Evolutionary conservation across 1,140 invertebrate genomes (phyloP).

Genomic region (Notospermus geniculatus): DNA sequence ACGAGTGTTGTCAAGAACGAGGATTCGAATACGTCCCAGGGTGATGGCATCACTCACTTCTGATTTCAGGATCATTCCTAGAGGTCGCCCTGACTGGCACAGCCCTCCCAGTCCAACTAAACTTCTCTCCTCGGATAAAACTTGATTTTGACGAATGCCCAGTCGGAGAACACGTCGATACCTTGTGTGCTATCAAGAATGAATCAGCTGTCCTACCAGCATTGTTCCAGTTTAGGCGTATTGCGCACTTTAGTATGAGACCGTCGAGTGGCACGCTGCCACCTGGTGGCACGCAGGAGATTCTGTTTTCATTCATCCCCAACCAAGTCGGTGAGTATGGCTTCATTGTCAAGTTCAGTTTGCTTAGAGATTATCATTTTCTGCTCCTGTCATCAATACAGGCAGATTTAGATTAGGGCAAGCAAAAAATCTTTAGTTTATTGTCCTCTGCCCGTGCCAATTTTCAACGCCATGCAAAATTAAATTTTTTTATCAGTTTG

Average conservation of each 20-base stretch:
- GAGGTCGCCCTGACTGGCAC: slow-evolving; percentile 54
- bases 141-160: slow-evolving; percentile 52
- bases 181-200: slow-evolving; percentile 46
- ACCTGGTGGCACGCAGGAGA: slow-evolving; percentile 43
- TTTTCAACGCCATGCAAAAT: too few relatives aligned
- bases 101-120: slow-evolving; percentile 50
- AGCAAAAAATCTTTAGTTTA: too few relatives aligned
- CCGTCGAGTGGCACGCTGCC: slow-evolving; percentile 48
- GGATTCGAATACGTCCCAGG: too few relatives aligned
- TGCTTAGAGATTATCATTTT: too few relatives aligned
- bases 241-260: slow-evolving; percentile 51
- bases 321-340: slow-evolving; percentile 53
- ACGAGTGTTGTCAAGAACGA: too few relatives aligned
- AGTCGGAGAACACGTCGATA: slow-evolving; percentile 48
- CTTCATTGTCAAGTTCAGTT: too few relatives aligned
- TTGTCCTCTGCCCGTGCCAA: too few relatives aligned
- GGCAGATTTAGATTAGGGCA: too few relatives aligned
- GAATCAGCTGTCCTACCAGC: slow-evolving; percentile 44
- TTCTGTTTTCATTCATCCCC: slow-evolving; percentile 52
- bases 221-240: slow-evolving; percentile 46
- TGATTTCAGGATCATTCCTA: slow-evolving; percentile 32
- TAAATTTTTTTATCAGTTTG: too few relatives aligned
- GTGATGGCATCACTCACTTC: too few relatives aligned
- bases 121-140: slow-evolving; percentile 37
- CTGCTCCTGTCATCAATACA: too few relatives aligned